Evolutionary conservation across 2,113 vertebrate species (phyloP).

Genomic region (Pardalotus punctatus): DNA sequence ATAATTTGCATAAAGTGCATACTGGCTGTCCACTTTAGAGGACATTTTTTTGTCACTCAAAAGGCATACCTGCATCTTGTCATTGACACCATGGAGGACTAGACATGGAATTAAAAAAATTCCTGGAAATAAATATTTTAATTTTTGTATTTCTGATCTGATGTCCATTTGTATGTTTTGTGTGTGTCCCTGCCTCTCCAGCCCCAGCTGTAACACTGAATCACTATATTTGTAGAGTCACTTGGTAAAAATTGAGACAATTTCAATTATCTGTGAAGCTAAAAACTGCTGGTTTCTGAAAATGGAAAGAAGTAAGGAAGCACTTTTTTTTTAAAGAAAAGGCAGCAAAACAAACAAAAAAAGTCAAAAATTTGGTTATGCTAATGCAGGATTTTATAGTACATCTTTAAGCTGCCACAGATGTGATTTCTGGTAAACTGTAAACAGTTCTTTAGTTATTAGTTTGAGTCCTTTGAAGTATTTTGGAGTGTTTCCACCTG

Average conservation of each 20-base stretch:
- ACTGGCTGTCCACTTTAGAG: neutral
- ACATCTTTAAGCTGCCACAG: neutral
- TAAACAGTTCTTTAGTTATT: neutral
- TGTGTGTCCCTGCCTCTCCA: neutral
- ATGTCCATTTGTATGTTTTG: neutral
- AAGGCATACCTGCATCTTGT: neutral
- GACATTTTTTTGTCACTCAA: neutral
- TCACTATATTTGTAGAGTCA: neutral
- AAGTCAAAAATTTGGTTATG: neutral
- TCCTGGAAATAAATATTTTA: neutral
- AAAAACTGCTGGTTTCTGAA: neutral
- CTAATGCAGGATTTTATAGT: neutral
- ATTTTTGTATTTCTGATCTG: neutral
- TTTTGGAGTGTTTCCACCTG: neutral
- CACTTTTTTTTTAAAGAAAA: too few species aligned
- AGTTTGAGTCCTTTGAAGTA: neutral
- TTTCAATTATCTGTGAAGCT: neutral
- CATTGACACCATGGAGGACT: neutral
- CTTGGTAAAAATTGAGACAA: neutral
- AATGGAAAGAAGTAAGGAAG: neutral
- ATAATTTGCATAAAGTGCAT: neutral
- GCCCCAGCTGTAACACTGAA: neutral
- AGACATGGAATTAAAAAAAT: neutral
- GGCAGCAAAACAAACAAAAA: neutral
- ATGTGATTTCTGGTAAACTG: neutral